Percentiles rank a stretch among this genome's conserved stretches.
These are phyloP conservation scores for Euzophera pinguis DNA, from an alignment of 2,888 invertebrate species.

Conservation along the genomic window DNA sequence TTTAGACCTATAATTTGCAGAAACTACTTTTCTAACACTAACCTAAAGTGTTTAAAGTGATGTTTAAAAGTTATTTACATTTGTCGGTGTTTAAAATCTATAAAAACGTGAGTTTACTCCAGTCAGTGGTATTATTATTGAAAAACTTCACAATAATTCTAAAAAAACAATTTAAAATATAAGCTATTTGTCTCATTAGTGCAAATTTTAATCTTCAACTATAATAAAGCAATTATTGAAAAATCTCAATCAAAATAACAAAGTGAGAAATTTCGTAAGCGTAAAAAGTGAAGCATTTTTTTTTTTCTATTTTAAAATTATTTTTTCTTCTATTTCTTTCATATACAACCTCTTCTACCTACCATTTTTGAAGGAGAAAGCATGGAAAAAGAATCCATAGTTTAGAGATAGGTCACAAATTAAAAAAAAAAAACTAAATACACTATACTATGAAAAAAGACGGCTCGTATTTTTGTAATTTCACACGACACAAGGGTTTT, in stretches of 20 bases:
- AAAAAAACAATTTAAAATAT: not conserved
- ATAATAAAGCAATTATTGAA: constrained; percentile 23
- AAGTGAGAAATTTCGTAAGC: constrained; percentile 19
- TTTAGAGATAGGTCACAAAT: constrained; percentile 52
- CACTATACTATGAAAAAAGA: constrained; percentile 29
- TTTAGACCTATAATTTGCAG: not conserved
- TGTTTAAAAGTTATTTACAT: constrained; percentile 19
- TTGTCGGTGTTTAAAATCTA: not conserved
- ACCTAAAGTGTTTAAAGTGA: constrained; percentile 3
- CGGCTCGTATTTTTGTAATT: constrained; percentile 19
- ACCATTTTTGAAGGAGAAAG: constrained; percentile 78
- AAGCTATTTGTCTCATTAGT: not conserved
- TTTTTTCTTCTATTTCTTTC: constrained; percentile 51
- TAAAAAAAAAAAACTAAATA: constrained; percentile 34
- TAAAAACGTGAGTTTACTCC: constrained; percentile 13
- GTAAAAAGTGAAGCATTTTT: constrained; percentile 31
- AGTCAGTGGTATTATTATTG: constrained; percentile 7
- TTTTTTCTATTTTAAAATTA: constrained; percentile 26
- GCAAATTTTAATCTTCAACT: constrained; percentile 8
- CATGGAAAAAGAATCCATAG: constrained; percentile 77
- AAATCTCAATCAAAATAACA: constrained; percentile 25
- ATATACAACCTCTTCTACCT: constrained; percentile 79
- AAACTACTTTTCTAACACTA: constrained; percentile 18
- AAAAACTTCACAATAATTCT: not conserved
- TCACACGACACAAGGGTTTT: not conserved